Evolutionary conservation across 2,797 vertebrate species (phyloP).

Genomic region (Thunnus albacares): DNA sequence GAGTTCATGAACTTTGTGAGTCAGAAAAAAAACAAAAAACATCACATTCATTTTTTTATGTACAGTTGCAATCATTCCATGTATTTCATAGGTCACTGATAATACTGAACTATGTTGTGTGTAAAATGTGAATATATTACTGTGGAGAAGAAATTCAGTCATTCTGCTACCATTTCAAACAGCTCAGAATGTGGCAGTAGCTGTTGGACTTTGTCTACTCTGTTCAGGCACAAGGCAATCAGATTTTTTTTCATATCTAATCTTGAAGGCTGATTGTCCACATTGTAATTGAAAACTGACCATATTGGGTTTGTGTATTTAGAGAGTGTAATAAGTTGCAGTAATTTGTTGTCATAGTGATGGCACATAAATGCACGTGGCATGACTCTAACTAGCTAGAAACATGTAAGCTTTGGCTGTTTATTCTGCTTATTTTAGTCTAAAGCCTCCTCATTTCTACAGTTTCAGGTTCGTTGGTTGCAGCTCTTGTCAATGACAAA

Average conservation of each 20-base stretch:
- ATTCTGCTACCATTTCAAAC: conserved; percentile 22
- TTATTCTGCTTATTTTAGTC: background rate
- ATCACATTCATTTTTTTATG: background rate
- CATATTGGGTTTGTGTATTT: conserved; percentile 49
- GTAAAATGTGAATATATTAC: background rate
- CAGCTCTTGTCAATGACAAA: background rate
- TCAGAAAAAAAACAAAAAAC: background rate
- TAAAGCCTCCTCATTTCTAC: background rate
- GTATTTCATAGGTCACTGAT: background rate
- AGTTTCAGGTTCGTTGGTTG: background rate
- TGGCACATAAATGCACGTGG: background rate
- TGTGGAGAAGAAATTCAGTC: conserved; percentile 31
- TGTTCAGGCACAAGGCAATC: conserved; percentile 6
- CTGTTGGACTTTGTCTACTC: background rate
- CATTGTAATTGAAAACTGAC: conserved; percentile 38
- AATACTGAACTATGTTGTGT: conserved; percentile 26
- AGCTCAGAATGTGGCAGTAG: background rate
- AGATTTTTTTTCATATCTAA: conserved; percentile 40
- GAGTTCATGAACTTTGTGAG: conserved; percentile 23
- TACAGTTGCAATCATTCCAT: conserved; percentile 1
- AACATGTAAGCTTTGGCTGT: background rate
- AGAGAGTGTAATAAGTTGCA: conserved; percentile 30
- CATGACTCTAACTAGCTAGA: background rate
- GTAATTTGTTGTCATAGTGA: conserved; percentile 41
- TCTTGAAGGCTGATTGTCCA: conserved; percentile 33